Percentiles rank a stretch among this genome's conserved stretches.
phyloP scores from a whole-genome alignment of 2,113 vertebrate species.

The Motacilla alba region DNA sequence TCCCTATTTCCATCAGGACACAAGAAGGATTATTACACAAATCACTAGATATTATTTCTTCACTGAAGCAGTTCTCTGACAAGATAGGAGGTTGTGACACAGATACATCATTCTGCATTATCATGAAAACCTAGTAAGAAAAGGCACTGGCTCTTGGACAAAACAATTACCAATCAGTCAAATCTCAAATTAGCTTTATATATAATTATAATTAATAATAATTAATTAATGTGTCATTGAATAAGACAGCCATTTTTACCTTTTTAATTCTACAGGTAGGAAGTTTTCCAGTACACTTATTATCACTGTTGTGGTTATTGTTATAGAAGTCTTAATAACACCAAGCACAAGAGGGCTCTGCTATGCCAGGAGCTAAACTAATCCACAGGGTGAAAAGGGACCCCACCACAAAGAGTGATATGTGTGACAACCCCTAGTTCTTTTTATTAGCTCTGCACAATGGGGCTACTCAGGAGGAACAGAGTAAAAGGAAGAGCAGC shows the following conservation, averaged over 20 bases:
- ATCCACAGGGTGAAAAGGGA: background rate
- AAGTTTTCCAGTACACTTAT: background rate
- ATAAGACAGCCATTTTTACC: background rate
- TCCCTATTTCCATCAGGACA: background rate
- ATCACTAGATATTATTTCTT: background rate
- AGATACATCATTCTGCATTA: background rate
- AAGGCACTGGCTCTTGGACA: background rate
- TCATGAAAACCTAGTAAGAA: background rate
- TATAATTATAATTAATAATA: background rate
- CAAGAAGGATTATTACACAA: background rate
- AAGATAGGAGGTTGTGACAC: background rate
- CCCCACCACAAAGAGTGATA: background rate
- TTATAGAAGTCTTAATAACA: background rate
- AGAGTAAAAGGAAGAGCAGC: background rate
- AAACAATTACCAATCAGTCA: background rate
- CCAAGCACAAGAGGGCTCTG: background rate
- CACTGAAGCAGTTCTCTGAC: background rate
- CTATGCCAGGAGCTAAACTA: background rate
- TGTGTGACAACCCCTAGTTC: background rate
- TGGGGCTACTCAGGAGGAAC: background rate
- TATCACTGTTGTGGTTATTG: background rate
- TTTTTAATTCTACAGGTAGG: background rate
- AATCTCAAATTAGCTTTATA: background rate
- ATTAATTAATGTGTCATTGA: background rate
- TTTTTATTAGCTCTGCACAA: background rate